Evolutionary conservation across 2,113 vertebrate genomes (phyloP), one percentile per base, ranked within the genome.

Genomic region (Psephotus haematonotus): DNA sequence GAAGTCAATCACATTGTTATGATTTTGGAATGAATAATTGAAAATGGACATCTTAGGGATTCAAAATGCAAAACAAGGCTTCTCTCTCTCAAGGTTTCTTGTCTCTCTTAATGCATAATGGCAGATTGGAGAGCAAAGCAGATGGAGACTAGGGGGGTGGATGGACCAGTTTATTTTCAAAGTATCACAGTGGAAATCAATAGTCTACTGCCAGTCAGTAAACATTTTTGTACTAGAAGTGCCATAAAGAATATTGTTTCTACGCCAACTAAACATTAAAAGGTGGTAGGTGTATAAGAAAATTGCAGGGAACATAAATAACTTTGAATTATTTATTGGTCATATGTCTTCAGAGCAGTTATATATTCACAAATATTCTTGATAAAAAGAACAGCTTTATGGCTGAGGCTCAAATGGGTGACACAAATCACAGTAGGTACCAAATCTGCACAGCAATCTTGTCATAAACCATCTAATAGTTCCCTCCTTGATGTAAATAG

Each of bases 271-370:
- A 96, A 97, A 91, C 95, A 97, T 95, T 97, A 95, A 96, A 97
- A 96, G 86, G 93, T 96, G 90, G 94, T 96, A 97, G 93, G 90
- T 97, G 76, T 94, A 52, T 88, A 94, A 91, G 89, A 94, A 95
- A 96, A 97, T 92, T 93, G 93, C 80, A 95, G 92, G 92, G 92
- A 95, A 96, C 91, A 98, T 86, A 97, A 96, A 97, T 97, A 97
- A 96, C 96, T 96, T 97, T 98, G 98, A 98, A 98, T 98, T 98
- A 98, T 98, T 98, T 98, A 98, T 98, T 95, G 81, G 88, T 94
- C 96, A 92, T 97, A 94, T 97, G 95, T 98, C 96, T 98, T 97
- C 70, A 79, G 92, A 94, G 90, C 89, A 88, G 95, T 97, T 97
- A 87, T 87, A 86, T 95, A 97, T 97, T 98, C 85, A 85, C 95